Conservation (phyloP, 2,888 invertebrate genomes). For the Formica aserva region DNA sequence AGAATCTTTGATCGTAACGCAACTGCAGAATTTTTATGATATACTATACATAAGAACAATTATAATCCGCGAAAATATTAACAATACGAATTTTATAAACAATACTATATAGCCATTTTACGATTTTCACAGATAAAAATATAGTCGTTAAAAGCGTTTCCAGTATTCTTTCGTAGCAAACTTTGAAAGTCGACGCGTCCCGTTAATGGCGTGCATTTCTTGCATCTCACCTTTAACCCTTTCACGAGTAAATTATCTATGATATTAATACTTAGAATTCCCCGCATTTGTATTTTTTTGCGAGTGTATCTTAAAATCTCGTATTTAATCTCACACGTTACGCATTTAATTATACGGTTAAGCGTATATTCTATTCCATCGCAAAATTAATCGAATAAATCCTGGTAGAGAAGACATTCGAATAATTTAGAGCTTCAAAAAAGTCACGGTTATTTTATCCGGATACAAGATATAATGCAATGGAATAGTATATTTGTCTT, state of each 20-base stretch:
- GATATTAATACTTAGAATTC: slow-evolving; percentile 27
- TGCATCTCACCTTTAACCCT: slow-evolving; percentile 36
- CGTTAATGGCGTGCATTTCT: slow-evolving; percentile 33
- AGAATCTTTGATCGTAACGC: not conserved
- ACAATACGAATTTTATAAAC: not conserved
- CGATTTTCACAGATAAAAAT: not conserved
- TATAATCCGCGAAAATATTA: slow-evolving; percentile 5
- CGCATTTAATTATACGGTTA: slow-evolving; percentile 27
- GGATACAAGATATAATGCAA: not conserved
- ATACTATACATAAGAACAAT: not conserved
- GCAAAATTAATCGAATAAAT: slow-evolving; percentile 35
- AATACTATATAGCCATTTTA: not conserved
- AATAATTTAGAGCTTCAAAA: not conserved
- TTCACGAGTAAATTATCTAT: slow-evolving; percentile 38
- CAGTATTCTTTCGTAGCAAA: slow-evolving; percentile 6
- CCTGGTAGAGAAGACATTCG: not conserved
- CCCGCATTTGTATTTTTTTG: slow-evolving; percentile 12
- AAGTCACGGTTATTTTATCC: slow-evolving; percentile 27
- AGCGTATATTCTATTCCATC: not conserved
- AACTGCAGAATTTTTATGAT: not conserved
- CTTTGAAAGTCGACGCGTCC: slow-evolving; percentile 14
- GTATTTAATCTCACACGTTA: slow-evolving; percentile 44
- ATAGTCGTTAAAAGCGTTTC: slow-evolving; percentile 20
- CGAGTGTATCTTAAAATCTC: slow-evolving; percentile 32
- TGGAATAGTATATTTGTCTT: not conserved